Evolutionary conservation across 2,888 invertebrate species (phyloP), one percentile per base, ranked within the genome.

Genomic region (Phasia obesa): DNA sequence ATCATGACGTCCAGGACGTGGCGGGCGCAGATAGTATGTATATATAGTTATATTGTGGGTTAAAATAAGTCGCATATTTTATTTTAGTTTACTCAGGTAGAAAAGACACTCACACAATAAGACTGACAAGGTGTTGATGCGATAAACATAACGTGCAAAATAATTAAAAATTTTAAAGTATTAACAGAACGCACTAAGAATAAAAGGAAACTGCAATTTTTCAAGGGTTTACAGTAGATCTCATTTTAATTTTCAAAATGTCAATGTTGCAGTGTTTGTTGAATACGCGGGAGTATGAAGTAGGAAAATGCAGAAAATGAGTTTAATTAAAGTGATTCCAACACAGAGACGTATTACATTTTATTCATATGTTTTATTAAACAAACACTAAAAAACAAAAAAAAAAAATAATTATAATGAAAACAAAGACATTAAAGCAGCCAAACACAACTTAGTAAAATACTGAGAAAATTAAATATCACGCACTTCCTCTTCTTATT

Each of bases 151-250:
- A 47, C 57, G 35, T 49, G 47, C 57, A 21, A 70, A n/a, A 47
- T 21, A 59, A 49, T 35, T 13, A 49, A 15, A 71, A 59, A n/a
- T 49, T 71, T 49, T 59, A 23, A 71, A 47, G 59, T 71, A 23
- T 27, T 47, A 59, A 59, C 70, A 35, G 70, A 49, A 71, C 23
- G 47, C 49, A 71, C 70, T 71, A 35, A 38, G 59, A 21, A 35
- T 35, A 59, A 59, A 49, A 60, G 70, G 59, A 71, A 71, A 71
- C 35, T 71, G 70, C 70, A 59, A 71, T 71, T 59, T 71, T 49
- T 71, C 70, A 71, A 59, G 70, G 23, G 35, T 57, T n/a, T 27
- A 42, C 42, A 53, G 25, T 9, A 27, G 6, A 27, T 3, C 15
- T n/a, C n/a, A 17, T 7, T 60, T 21, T 17, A 42, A 17, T 51